These are phyloP conservation scores for Drosophila nr. fundita DNA, from an alignment of 2,888 invertebrate genomes.

Conservation along the genomic window DNA sequence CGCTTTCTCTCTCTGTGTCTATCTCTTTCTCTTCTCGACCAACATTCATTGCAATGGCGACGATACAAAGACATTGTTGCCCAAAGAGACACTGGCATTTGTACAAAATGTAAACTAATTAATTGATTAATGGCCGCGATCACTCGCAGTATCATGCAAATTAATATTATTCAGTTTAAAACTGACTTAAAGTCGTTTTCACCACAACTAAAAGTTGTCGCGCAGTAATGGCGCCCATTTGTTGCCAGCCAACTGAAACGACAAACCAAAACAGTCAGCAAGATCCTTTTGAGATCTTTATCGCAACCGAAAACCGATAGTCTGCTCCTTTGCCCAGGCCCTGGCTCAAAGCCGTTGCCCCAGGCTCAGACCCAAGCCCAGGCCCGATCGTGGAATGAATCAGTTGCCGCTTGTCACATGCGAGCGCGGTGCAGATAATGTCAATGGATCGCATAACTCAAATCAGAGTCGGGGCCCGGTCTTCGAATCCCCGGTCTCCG, in stretches of 20 bases:
- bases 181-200: slow-evolving; percentile 83
- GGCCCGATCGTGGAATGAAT: slow-evolving; percentile 61
- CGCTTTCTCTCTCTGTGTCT: background rate
- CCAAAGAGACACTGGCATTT: slow-evolving; percentile 21
- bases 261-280: slow-evolving; percentile 73
- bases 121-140: slow-evolving; percentile 82
- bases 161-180: slow-evolving; percentile 83
- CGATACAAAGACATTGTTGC: slow-evolving; percentile 23
- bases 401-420: slow-evolving; percentile 76
- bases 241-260: slow-evolving; percentile 49
- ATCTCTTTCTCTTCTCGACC: background rate
- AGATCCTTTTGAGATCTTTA: slow-evolving; percentile 84
- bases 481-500: slow-evolving; percentile 21
- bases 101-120: slow-evolving; percentile 76
- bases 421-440: slow-evolving; percentile 70
- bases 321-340: slow-evolving; percentile 37
- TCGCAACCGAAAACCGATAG: slow-evolving; percentile 73
- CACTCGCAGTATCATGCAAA: slow-evolving; percentile 81
- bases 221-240: slow-evolving; percentile 81
- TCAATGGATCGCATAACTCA: slow-evolving; percentile 76
- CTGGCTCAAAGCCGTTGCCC: background rate
- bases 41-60: slow-evolving; percentile 40
- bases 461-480: slow-evolving; percentile 55
- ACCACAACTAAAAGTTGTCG: slow-evolving; percentile 84
- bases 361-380: slow-evolving; percentile 2